Percentiles rank a stretch among this genome's conserved stretches.
Evolutionary conservation across 2,888 invertebrate genomes (phyloP).

Genomic region (Rambutsinella grinnellia): DNA sequence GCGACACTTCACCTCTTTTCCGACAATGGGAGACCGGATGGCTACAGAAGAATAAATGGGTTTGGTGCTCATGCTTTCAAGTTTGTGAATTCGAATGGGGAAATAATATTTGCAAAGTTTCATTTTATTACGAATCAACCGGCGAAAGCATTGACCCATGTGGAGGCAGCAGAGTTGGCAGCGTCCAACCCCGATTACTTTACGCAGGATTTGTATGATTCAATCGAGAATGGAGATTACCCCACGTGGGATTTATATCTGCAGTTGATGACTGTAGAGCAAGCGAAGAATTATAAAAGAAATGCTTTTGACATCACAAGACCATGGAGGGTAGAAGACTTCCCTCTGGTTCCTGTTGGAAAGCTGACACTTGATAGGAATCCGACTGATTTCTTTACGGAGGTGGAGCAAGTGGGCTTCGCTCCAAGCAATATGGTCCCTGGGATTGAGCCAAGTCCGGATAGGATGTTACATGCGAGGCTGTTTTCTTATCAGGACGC

Average conservation of each 20-base stretch:
- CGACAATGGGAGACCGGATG: constrained; percentile 97
- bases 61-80: constrained; percentile 95
- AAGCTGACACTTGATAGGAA: constrained; percentile 38
- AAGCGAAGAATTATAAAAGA: constrained; percentile 23
- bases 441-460: constrained; percentile 51
- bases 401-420: constrained; percentile 45
- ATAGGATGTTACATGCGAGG: constrained; percentile 47
- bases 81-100: constrained; percentile 79
- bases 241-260: constrained; percentile 50
- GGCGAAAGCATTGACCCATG: constrained; percentile 81
- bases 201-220: constrained; percentile 45
- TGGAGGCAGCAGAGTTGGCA: constrained; percentile 79
- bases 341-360: constrained; percentile 48
- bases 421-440: constrained; percentile 45
- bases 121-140: constrained; percentile 82
- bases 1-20: constrained; percentile 87
- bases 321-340: constrained; percentile 37
- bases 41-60: too few relatives aligned
- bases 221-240: constrained; percentile 36
- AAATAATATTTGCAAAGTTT: constrained; percentile 84
- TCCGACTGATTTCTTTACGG: constrained; percentile 32
- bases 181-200: constrained; percentile 82
- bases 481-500: constrained; percentile 78
- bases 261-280: constrained; percentile 51
- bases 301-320: constrained; percentile 58